phyloP scores from a whole-genome alignment of 2,888 invertebrate species.

The Argyresthia goedartella region DNA sequence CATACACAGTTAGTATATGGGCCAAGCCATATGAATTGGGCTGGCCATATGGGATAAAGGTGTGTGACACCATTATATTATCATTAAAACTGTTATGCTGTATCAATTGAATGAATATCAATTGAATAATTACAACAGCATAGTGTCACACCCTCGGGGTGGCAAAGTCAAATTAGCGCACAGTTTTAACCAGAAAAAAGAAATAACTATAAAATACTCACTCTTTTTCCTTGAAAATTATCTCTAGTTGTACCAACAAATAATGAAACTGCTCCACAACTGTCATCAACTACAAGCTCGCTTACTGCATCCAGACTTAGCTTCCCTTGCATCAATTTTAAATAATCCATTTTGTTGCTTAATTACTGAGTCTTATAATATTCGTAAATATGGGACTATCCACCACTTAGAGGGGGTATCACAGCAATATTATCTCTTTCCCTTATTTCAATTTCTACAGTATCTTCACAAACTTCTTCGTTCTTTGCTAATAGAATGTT shows the following conservation, averaged over 20 bases:
- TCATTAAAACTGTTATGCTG: too few relatives aligned
- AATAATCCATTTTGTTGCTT: slow-evolving; percentile 72
- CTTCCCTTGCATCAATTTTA: slow-evolving; percentile 76
- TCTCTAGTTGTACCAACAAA: slow-evolving; percentile 93
- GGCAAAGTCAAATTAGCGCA: too few relatives aligned
- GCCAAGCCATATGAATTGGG: too few relatives aligned
- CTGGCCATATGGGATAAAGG: too few relatives aligned
- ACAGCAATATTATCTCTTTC: slow-evolving; percentile 88
- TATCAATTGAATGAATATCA: too few relatives aligned
- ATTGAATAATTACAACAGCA: too few relatives aligned
- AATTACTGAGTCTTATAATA: not conserved
- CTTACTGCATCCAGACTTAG: slow-evolving; percentile 77
- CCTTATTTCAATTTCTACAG: slow-evolving; percentile 66
- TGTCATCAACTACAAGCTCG: slow-evolving; percentile 74
- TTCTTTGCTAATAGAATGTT: slow-evolving; percentile 86
- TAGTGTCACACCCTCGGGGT: too few relatives aligned
- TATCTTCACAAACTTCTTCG: slow-evolving; percentile 78
- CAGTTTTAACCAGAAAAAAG: too few relatives aligned
- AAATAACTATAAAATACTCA: not conserved
- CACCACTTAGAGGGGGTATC: slow-evolving; percentile 95
- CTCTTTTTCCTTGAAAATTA: slow-evolving; percentile 79
- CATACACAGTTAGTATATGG: too few relatives aligned
- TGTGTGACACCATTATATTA: too few relatives aligned
- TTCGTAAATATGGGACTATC: slow-evolving; percentile 55
- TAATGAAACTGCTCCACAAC: slow-evolving; percentile 89